A percentile compares a stretch with the other conserved stretches of the same genome.
phyloP scores from a whole-genome alignment of 2,797 vertebrate genomes.

The Paguma larvata region DNA sequence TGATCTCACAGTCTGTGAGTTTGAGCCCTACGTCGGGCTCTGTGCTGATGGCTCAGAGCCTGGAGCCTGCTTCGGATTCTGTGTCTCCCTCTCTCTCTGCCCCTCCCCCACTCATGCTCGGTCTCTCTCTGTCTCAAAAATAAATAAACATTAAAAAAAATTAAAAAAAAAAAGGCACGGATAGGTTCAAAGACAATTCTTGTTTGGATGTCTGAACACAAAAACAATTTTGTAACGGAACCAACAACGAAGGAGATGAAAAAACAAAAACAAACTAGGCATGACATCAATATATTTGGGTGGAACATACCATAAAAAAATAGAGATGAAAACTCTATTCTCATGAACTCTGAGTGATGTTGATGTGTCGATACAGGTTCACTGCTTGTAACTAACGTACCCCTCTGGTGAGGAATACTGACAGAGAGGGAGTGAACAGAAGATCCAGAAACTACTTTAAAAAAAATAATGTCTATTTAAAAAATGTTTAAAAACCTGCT shows the following conservation, averaged over 20 bases:
- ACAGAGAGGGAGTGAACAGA: not conserved
- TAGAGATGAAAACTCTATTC: not conserved
- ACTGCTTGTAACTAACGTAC: constrained; percentile 5
- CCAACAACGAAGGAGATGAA: not conserved
- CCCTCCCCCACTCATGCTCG: no score
- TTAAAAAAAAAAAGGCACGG: not conserved
- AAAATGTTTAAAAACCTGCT: not conserved
- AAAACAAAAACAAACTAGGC: not conserved
- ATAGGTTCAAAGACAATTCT: not conserved
- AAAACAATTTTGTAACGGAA: not conserved
- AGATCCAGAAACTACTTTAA: not conserved
- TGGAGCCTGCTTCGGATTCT: no score
- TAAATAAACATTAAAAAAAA: no score
- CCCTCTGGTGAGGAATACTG: not conserved
- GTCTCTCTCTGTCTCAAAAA: no score
- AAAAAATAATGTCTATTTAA: constrained; percentile 3
- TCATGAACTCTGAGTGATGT: not conserved
- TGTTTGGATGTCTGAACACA: not conserved
- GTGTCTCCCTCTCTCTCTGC: no score
- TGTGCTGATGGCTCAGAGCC: no score
- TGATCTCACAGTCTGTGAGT: no score
- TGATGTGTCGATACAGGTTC: not conserved
- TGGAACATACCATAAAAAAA: not conserved
- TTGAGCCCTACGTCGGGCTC: no score
- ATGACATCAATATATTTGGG: not conserved